Conservation (phyloP, 2,888 invertebrate species). For the Tinea trinotella region DNA sequence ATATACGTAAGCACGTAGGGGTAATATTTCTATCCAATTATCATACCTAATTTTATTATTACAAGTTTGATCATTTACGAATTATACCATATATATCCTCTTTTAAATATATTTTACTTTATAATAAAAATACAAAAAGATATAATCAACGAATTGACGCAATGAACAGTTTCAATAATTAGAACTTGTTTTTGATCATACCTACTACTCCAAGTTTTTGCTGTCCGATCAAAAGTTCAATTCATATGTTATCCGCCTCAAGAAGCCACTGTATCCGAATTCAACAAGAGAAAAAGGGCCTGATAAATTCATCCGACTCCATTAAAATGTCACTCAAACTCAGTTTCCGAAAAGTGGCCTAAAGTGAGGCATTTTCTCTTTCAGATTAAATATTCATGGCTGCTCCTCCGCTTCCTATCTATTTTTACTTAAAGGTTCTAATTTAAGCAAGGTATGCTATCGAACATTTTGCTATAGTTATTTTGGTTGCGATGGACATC, state of each 20-base stretch:
- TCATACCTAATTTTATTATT: too few relatives aligned
- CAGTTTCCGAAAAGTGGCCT: constrained; percentile 19
- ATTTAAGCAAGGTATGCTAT: too few relatives aligned
- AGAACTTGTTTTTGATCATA: background rate
- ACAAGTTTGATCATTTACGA: too few relatives aligned
- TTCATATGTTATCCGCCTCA: constrained; percentile 17
- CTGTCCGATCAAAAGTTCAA: constrained; percentile 15
- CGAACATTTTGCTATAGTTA: too few relatives aligned
- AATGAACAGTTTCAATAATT: too few relatives aligned
- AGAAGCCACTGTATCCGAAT: constrained; percentile 18
- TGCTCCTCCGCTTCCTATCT: background rate
- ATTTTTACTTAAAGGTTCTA: background rate
- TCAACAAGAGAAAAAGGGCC: constrained; percentile 22
- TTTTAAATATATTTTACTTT: too few relatives aligned
- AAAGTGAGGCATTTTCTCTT: constrained; percentile 19
- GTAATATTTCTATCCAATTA: too few relatives aligned
- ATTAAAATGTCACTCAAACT: constrained; percentile 44
- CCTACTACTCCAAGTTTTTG: background rate
- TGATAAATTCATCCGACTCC: constrained; percentile 41
- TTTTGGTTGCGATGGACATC: too few relatives aligned
- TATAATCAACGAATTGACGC: too few relatives aligned
- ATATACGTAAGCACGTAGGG: too few relatives aligned
- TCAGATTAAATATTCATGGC: constrained; percentile 20
- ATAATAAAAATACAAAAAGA: too few relatives aligned
- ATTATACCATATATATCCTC: too few relatives aligned